A percentile compares a stretch with the other conserved stretches of the same genome.
Evolutionary conservation across 2,797 vertebrate species (phyloP).

Genomic region (Sebastes minor): DNA sequence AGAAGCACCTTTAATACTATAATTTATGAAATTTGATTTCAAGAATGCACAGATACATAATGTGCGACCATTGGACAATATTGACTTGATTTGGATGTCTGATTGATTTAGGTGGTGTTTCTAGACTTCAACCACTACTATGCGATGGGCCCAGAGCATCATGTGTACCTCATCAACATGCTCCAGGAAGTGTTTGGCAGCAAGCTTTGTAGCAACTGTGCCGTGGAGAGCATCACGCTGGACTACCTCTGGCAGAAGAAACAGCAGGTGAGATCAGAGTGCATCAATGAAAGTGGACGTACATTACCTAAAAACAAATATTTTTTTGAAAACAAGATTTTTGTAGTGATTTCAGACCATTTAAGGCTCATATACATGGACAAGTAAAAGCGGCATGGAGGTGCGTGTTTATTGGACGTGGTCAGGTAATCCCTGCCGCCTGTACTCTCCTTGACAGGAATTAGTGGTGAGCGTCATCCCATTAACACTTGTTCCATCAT

Average conservation of each 20-base stretch:
- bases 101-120: constrained; percentile 85
- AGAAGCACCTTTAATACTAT: background rate
- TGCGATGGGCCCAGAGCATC: constrained; percentile 91
- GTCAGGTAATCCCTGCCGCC: constrained; percentile 59
- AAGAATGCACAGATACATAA: background rate
- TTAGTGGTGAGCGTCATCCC: constrained; percentile 63
- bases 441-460: constrained; percentile 43
- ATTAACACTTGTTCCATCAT: constrained; percentile 48
- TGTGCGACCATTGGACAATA: no score
- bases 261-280: constrained; percentile 84
- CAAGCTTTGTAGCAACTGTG: constrained; percentile 86
- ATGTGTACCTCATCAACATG: constrained; percentile 86
- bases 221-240: constrained; percentile 89
- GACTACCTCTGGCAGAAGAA: constrained; percentile 91
- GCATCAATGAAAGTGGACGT: background rate
- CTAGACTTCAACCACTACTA: constrained; percentile 99
- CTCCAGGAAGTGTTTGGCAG: constrained; percentile 89
- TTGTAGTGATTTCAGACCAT: background rate
- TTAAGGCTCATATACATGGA: background rate
- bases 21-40: no score
- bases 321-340: no score
- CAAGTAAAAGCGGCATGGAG: background rate
- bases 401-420: background rate
- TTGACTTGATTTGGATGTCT: background rate
- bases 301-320: background rate